A percentile compares a stretch with the other conserved stretches of the same genome.
Evolutionary conservation across 2,797 vertebrate genomes (phyloP).

Genomic region (Helicolenus hilgendorfi): DNA sequence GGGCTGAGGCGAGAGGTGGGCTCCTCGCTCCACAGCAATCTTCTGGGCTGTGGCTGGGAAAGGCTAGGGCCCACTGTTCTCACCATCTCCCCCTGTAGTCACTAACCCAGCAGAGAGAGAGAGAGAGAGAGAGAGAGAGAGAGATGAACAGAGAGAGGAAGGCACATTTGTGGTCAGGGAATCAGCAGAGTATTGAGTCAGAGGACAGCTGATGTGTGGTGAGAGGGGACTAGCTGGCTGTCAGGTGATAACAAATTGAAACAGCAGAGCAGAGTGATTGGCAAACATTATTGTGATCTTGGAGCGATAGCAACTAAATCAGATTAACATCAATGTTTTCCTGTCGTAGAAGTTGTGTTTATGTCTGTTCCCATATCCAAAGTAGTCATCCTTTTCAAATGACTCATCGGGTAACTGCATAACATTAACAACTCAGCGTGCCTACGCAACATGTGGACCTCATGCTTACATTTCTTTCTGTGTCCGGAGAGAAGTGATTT

Average conservation of each 20-base stretch:
- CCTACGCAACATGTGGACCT: slow-evolving; percentile 54
- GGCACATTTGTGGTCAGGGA: slow-evolving; percentile 42
- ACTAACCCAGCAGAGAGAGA: slow-evolving; percentile 67
- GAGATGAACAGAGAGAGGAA: slow-evolving; percentile 51
- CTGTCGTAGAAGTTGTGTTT: slow-evolving; percentile 28
- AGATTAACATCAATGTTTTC: slow-evolving; percentile 41
- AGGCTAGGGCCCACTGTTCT: slow-evolving; percentile 87
- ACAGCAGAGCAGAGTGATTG: slow-evolving; percentile 17
- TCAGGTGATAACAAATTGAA: slow-evolving; percentile 56
- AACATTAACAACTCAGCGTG: slow-evolving; percentile 46
- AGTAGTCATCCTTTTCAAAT: slow-evolving; percentile 38
- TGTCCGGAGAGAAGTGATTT: slow-evolving; percentile 10
- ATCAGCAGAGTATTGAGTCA: slow-evolving; percentile 36
- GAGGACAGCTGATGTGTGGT: slow-evolving; percentile 40
- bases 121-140: slow-evolving; percentile 33
- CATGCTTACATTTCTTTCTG: slow-evolving; percentile 26
- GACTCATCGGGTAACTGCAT: slow-evolving; percentile 61
- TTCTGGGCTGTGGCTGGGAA: slow-evolving; percentile 91
- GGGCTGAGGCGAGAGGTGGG: slow-evolving; percentile 77
- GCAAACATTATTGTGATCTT: slow-evolving; percentile 16
- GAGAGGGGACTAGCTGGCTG: slow-evolving; percentile 13
- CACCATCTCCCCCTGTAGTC: slow-evolving; percentile 85
- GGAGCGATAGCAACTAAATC: slow-evolving; percentile 23
- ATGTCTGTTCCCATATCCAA: slow-evolving; percentile 26
- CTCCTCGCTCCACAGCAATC: slow-evolving; percentile 79